Conservation (phyloP, 2,797 vertebrate genomes). For the Loriculus beryllinus region DNA sequence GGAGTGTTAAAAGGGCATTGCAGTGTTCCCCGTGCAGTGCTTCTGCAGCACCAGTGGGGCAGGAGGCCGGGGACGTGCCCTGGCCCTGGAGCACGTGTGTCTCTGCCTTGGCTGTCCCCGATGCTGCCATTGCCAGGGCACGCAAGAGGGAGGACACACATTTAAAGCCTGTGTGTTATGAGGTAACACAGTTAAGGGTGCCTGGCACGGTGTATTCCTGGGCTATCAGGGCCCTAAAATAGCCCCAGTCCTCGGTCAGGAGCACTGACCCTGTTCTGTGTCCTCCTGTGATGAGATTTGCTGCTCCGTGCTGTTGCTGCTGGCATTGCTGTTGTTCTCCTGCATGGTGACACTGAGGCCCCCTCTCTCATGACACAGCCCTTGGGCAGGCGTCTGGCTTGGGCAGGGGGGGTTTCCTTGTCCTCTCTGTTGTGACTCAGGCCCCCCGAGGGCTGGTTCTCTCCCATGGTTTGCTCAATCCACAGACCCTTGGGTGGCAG, state of each 20-base stretch:
- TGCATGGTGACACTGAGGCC: rapidly evolving
- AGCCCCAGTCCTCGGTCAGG: neutral
- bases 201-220: neutral
- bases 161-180: neutral
- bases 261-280: neutral
- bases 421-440: rapidly evolving
- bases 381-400: rapidly evolving
- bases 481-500: neutral
- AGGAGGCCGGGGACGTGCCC: rapidly evolving
- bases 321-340: rapidly evolving
- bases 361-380: rapidly evolving
- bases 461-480: neutral
- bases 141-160: neutral
- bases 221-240: neutral
- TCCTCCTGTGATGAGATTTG: neutral
- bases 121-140: neutral
- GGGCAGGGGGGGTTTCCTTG: neutral
- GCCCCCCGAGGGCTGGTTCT: rapidly evolving
- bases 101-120: neutral
- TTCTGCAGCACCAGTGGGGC: rapidly evolving
- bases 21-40: neutral
- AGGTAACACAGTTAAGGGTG: neutral
- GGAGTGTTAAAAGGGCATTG: neutral
- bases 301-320: neutral
- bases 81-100: neutral